These are phyloP conservation scores for Morpho helenor DNA, from an alignment of 2,888 invertebrate genomes.

Conservation along the genomic window DNA sequence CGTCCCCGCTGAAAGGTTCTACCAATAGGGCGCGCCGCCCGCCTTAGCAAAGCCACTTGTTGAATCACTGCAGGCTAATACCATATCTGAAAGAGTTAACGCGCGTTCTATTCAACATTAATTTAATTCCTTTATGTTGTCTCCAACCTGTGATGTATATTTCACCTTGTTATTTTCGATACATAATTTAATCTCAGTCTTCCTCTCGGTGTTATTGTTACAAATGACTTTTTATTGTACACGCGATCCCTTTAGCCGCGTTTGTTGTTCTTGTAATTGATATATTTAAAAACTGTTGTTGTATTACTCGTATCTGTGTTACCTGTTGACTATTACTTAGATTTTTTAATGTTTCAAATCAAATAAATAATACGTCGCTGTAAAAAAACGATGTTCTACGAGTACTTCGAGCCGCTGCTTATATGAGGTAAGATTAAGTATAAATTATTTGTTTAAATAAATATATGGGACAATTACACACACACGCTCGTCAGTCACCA, in stretches of 20 bases:
- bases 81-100: conserved; percentile 44
- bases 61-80: conserved; percentile 59
- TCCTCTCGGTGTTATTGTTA: conserved; percentile 62
- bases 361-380: conserved; percentile 37
- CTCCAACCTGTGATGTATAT: conserved; percentile 62
- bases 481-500: no score
- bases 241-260: conserved; percentile 39
- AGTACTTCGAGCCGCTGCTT: conserved; percentile 12
- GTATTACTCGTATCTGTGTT: conserved; percentile 71
- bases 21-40: conserved; percentile 50
- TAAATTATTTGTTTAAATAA: conserved; percentile 3
- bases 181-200: conserved; percentile 49
- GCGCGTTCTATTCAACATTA: conserved; percentile 40
- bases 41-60: conserved; percentile 67
- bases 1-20: conserved; percentile 67
- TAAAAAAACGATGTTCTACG: conserved; percentile 16
- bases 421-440: conserved; percentile 26
- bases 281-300: conserved; percentile 71
- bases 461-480: neutral
- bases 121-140: conserved; percentile 19
- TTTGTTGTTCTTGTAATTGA: conserved; percentile 71
- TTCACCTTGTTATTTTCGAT: conserved; percentile 24
- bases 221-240: conserved; percentile 51
- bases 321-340: conserved; percentile 73
- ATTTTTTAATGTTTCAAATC: conserved; percentile 52